Conservation (phyloP, 64 coral and sea anemone genomes). For the Montipora sp. region DNA sequence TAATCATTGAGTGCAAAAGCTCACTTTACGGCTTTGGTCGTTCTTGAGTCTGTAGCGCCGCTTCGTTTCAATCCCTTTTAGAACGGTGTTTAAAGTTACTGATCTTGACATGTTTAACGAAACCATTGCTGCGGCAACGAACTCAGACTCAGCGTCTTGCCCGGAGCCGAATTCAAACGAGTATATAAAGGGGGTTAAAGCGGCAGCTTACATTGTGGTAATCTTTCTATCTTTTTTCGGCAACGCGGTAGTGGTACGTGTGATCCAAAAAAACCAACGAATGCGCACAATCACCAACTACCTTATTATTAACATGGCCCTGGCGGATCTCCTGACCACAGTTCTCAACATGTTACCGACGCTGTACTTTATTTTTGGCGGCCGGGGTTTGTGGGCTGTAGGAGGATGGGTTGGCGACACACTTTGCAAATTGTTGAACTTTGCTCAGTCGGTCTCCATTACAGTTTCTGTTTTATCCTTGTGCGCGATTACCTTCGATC, state of each 20-base stretch:
- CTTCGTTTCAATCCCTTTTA: neutral
- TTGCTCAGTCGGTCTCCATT: constrained; percentile 53
- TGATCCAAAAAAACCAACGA: constrained; percentile 33
- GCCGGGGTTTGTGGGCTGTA: constrained; percentile 40
- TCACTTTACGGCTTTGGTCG: constrained; percentile 23
- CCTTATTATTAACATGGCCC: constrained; percentile 55
- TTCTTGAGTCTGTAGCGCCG: neutral
- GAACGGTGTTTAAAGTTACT: neutral
- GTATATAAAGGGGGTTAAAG: constrained; percentile 49
- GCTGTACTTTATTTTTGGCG: constrained; percentile 42
- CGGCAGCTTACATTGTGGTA: constrained; percentile 23
- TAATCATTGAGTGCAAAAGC: constrained; percentile 34
- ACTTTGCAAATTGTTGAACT: constrained; percentile 59
- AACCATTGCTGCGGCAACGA: neutral
- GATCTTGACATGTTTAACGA: constrained; percentile 16
- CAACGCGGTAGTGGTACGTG: constrained; percentile 51
- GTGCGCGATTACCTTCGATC: constrained; percentile 66
- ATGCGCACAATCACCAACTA: constrained; percentile 75
- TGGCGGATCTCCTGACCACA: constrained; percentile 68
- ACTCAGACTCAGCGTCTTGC: constrained; percentile 5
- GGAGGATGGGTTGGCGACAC: constrained; percentile 53
- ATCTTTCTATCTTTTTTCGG: constrained; percentile 54
- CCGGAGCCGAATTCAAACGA: constrained; percentile 8
- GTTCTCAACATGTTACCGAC: constrained; percentile 75
- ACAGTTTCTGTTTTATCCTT: constrained; percentile 58